These are phyloP conservation scores for Siniperca obscura DNA, from an alignment of 2,797 vertebrate species.

Conservation along the genomic window DNA sequence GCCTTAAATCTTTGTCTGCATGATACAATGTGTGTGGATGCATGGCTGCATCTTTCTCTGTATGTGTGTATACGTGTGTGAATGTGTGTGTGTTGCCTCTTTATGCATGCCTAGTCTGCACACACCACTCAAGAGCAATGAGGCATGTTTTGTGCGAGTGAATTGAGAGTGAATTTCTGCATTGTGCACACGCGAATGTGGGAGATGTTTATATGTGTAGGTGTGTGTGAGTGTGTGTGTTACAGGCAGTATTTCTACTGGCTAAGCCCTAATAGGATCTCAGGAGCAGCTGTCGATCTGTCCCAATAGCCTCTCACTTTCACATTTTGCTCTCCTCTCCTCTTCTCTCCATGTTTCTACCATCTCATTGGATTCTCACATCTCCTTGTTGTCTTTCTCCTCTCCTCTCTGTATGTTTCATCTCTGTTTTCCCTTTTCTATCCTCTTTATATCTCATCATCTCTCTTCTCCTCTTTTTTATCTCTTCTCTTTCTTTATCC, in stretches of 20 bases:
- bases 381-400: background rate
- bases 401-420: background rate
- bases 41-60: background rate
- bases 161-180: conserved; percentile 7
- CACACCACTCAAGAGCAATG: conserved; percentile 5
- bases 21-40: background rate
- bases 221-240: conserved; percentile 29
- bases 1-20: background rate
- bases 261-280: conserved; percentile 55
- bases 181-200: background rate
- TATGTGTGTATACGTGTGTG: conserved; percentile 8
- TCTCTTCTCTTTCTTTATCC: background rate
- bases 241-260: background rate
- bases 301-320: conserved; percentile 50
- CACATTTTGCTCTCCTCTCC: conserved; percentile 39
- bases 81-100: background rate
- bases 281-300: conserved; percentile 65
- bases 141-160: background rate
- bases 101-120: background rate
- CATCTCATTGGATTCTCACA: background rate
- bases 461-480: background rate
- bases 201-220: background rate
- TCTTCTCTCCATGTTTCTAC: background rate
- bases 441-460: background rate
- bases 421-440: background rate